Evolutionary conservation across 2,113 vertebrate genomes (phyloP).

Genomic region (Cololabis saira): DNA sequence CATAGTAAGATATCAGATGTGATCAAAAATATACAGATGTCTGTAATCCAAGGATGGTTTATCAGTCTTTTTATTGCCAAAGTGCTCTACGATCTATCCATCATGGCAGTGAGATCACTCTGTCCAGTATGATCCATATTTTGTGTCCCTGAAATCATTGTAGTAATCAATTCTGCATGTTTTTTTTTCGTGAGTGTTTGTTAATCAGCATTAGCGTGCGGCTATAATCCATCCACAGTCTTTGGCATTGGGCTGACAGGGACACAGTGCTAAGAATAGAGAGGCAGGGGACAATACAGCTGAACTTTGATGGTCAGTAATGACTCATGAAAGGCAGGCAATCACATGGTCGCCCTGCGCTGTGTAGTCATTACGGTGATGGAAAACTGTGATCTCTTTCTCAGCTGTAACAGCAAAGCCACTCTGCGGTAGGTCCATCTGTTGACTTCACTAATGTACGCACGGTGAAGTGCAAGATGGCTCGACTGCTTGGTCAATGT

Average conservation of each 20-base stretch:
- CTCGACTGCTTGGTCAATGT: too few species aligned
- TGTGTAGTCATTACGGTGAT: slow-evolving; percentile 34
- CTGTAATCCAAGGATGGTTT: background rate
- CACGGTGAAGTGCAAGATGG: slow-evolving; percentile 46
- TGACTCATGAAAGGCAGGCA: slow-evolving; percentile 45
- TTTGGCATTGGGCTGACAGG: slow-evolving; percentile 48
- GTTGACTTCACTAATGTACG: slow-evolving; percentile 46
- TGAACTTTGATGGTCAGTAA: slow-evolving; percentile 59
- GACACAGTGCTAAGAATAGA: slow-evolving; percentile 66
- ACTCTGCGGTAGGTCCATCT: slow-evolving; percentile 70
- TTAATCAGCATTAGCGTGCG: slow-evolving; percentile 55
- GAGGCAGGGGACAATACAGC: slow-evolving; percentile 39
- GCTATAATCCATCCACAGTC: slow-evolving; percentile 52
- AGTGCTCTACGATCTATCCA: background rate
- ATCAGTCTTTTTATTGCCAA: background rate
- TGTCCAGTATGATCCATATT: slow-evolving; percentile 10
- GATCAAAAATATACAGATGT: background rate
- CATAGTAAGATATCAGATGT: too few species aligned
- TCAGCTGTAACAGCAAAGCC: slow-evolving; percentile 77
- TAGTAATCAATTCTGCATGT: slow-evolving; percentile 25
- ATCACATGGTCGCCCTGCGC: slow-evolving; percentile 30
- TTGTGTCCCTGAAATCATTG: slow-evolving; percentile 7
- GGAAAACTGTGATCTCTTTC: slow-evolving; percentile 54
- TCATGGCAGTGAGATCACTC: background rate
- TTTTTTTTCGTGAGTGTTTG: slow-evolving; percentile 33